Evolutionary conservation across 2,888 invertebrate species (phyloP).

Genomic region (Melitaea athalia): DNA sequence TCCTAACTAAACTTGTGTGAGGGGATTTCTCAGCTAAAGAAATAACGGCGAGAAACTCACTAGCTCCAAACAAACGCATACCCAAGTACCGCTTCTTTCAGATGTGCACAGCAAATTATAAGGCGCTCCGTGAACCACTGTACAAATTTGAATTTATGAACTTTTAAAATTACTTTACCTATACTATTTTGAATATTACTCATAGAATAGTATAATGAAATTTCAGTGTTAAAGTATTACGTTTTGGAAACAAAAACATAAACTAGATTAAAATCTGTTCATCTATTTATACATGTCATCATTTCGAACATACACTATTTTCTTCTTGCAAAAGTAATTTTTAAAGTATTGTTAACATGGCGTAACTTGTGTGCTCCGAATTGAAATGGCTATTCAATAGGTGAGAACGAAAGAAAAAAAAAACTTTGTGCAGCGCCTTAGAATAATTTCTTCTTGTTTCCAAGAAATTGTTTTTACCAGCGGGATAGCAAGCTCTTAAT

Average conservation of each 20-base stretch:
- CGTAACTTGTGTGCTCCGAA: no score
- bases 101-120: constrained; percentile 64
- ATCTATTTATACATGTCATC: neutral
- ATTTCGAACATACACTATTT: neutral
- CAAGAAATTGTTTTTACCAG: constrained; percentile 70
- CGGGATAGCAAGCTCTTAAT: constrained; percentile 65
- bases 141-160: constrained; percentile 62
- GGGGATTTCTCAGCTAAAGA: constrained; percentile 66
- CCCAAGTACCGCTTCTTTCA: constrained; percentile 52
- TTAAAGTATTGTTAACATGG: neutral
- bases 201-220: no score
- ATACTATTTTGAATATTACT: no score
- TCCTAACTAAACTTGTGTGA: constrained; percentile 68
- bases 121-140: constrained; percentile 51
- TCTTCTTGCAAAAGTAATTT: neutral
- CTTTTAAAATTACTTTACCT: constrained; percentile 60
- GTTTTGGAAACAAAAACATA: no score
- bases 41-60: constrained; percentile 64
- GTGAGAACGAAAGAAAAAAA: constrained; percentile 10
- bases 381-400: constrained; percentile 6
- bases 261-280: neutral
- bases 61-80: constrained; percentile 53
- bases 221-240: no score
- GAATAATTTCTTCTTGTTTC: constrained; percentile 41
- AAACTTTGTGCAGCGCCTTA: constrained; percentile 12